Evolutionary conservation across 2,113 vertebrate species (phyloP).

Genomic region (Aspiorhynchus laticeps): DNA sequence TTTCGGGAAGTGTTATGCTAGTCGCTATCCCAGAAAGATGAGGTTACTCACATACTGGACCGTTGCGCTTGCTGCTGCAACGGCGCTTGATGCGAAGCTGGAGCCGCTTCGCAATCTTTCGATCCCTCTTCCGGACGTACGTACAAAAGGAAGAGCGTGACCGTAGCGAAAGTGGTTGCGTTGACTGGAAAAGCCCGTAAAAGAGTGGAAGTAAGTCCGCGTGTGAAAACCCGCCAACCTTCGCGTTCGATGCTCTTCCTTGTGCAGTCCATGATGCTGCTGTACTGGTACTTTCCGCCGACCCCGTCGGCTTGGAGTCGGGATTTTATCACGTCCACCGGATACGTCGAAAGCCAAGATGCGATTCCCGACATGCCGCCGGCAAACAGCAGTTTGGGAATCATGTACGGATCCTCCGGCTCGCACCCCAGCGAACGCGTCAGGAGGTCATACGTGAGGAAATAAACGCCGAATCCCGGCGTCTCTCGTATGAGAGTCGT

Average conservation of each 20-base stretch:
- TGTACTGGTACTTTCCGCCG: conserved; percentile 83
- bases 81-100: conserved; percentile 47
- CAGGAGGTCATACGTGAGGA: conserved; percentile 89
- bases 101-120: conserved; percentile 76
- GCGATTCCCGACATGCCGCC: conserved; percentile 91
- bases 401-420: conserved; percentile 83
- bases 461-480: conserved; percentile 95
- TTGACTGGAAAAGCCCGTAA: conserved; percentile 96
- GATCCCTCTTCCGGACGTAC: conserved; percentile 72
- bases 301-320: conserved; percentile 93
- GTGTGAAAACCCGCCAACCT: conserved; percentile 90
- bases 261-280: conserved; percentile 86
- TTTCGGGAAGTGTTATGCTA: background rate
- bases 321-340: conserved; percentile 94
- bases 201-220: conserved; percentile 92
- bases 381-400: conserved; percentile 92
- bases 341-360: conserved; percentile 96
- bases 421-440: conserved; percentile 88
- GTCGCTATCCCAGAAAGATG: background rate
- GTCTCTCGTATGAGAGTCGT: conserved; percentile 91
- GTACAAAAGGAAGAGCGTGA: conserved; percentile 90
- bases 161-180: conserved; percentile 92
- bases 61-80: conserved; percentile 80
- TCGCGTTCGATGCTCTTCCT: conserved; percentile 85
- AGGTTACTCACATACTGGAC: conserved; percentile 80